These are phyloP conservation scores for Rhabdomys pumilio DNA, from an alignment of 2,797 vertebrate species.

Conservation along the genomic window DNA sequence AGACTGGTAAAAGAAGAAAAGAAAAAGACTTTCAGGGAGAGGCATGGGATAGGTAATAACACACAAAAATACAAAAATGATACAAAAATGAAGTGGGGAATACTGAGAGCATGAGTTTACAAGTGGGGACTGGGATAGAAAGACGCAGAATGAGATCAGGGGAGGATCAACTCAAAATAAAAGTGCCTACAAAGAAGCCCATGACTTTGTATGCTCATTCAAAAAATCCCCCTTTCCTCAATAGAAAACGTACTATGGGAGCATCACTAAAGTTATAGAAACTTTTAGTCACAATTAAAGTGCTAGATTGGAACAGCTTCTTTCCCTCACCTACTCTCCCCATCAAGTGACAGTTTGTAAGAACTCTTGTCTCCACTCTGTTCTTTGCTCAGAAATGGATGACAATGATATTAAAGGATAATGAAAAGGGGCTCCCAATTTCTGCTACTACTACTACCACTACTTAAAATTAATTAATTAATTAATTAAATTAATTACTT, in stretches of 20 bases:
- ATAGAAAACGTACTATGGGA: background rate
- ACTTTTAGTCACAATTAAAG: conserved; percentile 29
- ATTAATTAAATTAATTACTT: background rate
- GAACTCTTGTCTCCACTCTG: background rate
- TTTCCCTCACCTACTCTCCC: rapidly evolving
- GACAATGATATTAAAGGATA: background rate
- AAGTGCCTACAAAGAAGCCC: background rate
- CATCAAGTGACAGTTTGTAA: background rate
- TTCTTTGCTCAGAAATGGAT: background rate
- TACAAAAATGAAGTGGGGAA: rapidly evolving
- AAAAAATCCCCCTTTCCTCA: background rate
- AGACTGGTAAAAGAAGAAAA: background rate
- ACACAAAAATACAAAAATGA: background rate
- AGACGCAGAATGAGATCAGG: background rate
- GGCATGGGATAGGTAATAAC: background rate
- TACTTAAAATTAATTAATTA: background rate
- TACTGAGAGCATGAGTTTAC: background rate
- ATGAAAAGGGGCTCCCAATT: background rate
- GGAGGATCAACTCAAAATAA: background rate
- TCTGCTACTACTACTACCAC: background rate
- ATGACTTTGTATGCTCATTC: background rate
- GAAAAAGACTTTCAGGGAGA: background rate
- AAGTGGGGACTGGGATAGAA: background rate
- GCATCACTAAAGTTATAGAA: background rate
- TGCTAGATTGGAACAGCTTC: background rate